Base-by-base conservation (phyloP, 2,888 invertebrate species). In the Tridacna gigas region DNA sequence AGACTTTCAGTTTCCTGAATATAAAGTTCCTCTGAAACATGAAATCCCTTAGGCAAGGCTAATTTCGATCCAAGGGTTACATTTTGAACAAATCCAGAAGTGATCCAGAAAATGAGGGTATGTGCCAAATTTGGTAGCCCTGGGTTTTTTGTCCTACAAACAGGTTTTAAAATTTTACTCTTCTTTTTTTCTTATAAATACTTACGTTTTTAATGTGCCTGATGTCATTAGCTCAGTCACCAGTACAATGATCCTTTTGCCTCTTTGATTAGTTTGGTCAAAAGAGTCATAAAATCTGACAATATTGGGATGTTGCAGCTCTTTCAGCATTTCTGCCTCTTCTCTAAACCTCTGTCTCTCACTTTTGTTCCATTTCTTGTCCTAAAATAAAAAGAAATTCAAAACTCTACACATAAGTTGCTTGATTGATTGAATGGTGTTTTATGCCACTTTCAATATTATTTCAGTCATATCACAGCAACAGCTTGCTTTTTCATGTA, bases 161-260 rank as follows among this genome's bases (percentile, higher is more conserved):
- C 15, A 13, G 11, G 11, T 51, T 51, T 51, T 51, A 13, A 11
- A 13, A 13, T 51, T 51, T 51, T 51, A 13, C 15, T 51, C 15
- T 51, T 13, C 15, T 51, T 51, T 11, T 51, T 51, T 13, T 51
- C 51, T 66, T 37, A 18, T 28, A 12, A 47, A 48, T 61, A 91
- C 91, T 90, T 96, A 99, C 98, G 99, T 98, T 96, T 99, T 99
- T 25, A 99, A 96, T 47, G 99, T 99, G 88, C 99, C 99, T 61
- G 99, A 99, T 85, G 99, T 97, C 99, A 99, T 99, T 77, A 99
- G 96, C 95, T 99, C 99, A 0, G 99, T 99, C 92, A 99, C 99
- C 91, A 99, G 96, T 80, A 99, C 99, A 92, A 99, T 99, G 94
- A 99, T 99, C 96, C 98, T 98, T 95, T 97, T 97, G 95, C 98